Conservation (phyloP, 2,113 vertebrate species). For the Motacilla alba region DNA sequence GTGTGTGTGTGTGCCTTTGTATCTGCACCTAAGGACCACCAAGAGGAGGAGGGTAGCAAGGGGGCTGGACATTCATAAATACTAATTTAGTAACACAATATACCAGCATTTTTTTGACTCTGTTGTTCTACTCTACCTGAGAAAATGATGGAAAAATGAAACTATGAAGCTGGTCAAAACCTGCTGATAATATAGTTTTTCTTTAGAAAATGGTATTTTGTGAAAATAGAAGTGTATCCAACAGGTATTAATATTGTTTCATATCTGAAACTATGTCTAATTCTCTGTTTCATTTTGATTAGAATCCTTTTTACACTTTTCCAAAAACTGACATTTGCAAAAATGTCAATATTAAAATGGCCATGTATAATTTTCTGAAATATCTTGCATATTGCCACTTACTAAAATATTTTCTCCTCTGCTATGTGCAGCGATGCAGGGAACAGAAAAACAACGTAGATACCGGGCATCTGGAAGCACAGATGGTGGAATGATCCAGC, state of each 20-base stretch:
- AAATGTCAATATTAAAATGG: not conserved
- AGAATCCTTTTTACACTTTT: not conserved
- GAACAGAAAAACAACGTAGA: not conserved
- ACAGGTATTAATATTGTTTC: not conserved
- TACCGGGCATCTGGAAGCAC: fast-evolving
- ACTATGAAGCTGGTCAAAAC: not conserved
- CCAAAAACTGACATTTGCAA: not conserved
- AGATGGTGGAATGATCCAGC: not conserved
- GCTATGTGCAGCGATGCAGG: not conserved
- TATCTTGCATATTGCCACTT: not conserved
- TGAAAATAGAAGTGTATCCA: not conserved
- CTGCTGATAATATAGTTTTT: not conserved
- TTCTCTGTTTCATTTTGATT: not conserved
- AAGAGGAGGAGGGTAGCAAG: not conserved
- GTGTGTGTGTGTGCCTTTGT: not conserved
- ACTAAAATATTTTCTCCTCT: not conserved
- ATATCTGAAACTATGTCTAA: not conserved
- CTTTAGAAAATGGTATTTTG: not conserved
- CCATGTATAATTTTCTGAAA: not conserved
- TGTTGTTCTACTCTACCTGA: not conserved
- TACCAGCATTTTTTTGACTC: not conserved
- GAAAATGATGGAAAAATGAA: not conserved
- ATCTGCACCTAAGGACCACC: not conserved
- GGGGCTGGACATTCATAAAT: not conserved
- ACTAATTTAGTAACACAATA: not conserved